phyloP scores from a whole-genome alignment of 2,797 vertebrate genomes.

The Tragopan temminckii region DNA sequence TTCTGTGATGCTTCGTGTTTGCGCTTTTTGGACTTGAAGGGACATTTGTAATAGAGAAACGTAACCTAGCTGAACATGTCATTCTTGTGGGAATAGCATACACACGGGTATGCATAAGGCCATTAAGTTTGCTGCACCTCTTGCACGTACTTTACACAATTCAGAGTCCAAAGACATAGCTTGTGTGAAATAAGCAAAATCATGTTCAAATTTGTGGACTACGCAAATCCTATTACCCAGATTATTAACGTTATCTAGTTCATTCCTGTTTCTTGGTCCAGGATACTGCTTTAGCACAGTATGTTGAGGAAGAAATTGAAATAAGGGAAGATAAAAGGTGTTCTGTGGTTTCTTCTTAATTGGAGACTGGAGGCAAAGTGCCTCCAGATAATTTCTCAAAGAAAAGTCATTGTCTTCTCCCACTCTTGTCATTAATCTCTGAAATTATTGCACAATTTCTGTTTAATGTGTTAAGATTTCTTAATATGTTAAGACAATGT shows the following conservation, averaged over 20 bases:
- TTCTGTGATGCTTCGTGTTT: neutral
- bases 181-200: constrained; percentile 23
- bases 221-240: constrained; percentile 32
- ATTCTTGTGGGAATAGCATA: neutral
- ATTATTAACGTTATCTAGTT: constrained; percentile 46
- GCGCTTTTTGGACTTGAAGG: neutral
- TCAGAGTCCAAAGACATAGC: neutral
- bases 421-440: constrained; percentile 72
- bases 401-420: constrained; percentile 75
- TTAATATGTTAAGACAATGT: constrained; percentile 72
- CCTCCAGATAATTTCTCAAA: constrained; percentile 73
- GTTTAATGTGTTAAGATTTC: constrained; percentile 73
- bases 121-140: neutral
- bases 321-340: constrained; percentile 68
- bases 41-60: neutral
- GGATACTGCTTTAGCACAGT: constrained; percentile 18
- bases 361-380: constrained; percentile 68
- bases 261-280: constrained; percentile 19
- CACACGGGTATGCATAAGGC: neutral
- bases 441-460: constrained; percentile 76
- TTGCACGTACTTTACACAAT: neutral
- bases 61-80: neutral
- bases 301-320: constrained; percentile 57
- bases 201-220: neutral
- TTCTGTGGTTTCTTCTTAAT: constrained; percentile 72